Conservation (phyloP, 2,888 invertebrate genomes). For the Scotopteryx bipunctaria region DNA sequence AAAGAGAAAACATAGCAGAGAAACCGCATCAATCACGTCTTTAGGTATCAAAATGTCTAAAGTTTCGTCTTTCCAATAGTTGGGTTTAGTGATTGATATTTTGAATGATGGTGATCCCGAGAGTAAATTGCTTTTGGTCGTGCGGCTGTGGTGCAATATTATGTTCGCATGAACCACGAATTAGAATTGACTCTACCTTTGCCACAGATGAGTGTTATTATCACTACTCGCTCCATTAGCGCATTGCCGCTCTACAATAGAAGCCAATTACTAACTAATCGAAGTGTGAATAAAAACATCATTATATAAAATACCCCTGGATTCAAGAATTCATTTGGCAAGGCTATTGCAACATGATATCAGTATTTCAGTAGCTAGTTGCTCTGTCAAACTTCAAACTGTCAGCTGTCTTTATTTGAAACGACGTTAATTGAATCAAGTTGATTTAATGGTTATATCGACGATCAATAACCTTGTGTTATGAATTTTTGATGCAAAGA, state of each 20-base stretch:
- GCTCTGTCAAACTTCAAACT: slow-evolving; percentile 43
- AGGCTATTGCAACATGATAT: slow-evolving; percentile 31
- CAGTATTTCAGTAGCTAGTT: slow-evolving; percentile 32
- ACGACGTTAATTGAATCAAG: slow-evolving; percentile 55
- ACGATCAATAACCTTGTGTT: slow-evolving; percentile 39
- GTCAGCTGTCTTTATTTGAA: slow-evolving; percentile 64
- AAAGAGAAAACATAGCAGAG: no score
- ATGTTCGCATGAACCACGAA: slow-evolving; percentile 59
- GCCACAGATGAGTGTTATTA: slow-evolving; percentile 43
- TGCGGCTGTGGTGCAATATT: slow-evolving; percentile 53
- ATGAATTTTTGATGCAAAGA: slow-evolving; percentile 1
- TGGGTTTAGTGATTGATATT: slow-evolving; percentile 24
- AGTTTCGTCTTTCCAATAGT: slow-evolving; percentile 1
- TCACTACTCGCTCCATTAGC: slow-evolving; percentile 35
- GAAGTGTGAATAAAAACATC: no score
- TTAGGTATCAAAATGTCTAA: no score
- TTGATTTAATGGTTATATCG: slow-evolving; percentile 51
- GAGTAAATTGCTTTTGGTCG: slow-evolving; percentile 36
- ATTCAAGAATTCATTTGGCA: not conserved
- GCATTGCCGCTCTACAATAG: slow-evolving; percentile 37
- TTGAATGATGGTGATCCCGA: slow-evolving; percentile 24
- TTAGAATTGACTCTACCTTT: slow-evolving; percentile 52
- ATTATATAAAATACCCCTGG: no score
- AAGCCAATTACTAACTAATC: slow-evolving; percentile 21
- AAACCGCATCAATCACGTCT: no score